These are phyloP conservation scores for Yoshiicerus persimilis DNA, from an alignment of 1,140 invertebrate genomes.

Conservation along the genomic window DNA sequence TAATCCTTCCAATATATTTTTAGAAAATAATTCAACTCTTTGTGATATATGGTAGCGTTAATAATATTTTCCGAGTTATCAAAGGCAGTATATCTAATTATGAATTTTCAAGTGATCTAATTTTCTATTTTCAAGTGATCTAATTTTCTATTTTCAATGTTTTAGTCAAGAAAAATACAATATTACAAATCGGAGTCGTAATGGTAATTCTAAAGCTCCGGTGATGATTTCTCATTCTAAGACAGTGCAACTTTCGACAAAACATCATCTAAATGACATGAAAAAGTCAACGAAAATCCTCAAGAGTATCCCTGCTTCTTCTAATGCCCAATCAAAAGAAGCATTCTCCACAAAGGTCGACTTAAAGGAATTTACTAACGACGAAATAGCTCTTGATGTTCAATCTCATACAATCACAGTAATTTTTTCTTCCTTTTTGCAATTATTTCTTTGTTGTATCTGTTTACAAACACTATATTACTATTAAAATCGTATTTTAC, in stretches of 20 bases:
- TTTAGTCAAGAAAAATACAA: background rate
- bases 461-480: too few species aligned
- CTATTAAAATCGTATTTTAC: too few species aligned
- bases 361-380: conserved; percentile 24
- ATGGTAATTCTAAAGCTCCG: background rate
- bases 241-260: background rate
- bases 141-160: too few species aligned
- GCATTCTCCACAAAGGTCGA: conserved; percentile 9
- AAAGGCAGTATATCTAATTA: too few species aligned
- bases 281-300: background rate
- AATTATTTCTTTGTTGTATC: too few species aligned
- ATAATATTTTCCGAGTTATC: too few species aligned
- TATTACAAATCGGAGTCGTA: background rate
- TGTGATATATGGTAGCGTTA: too few species aligned
- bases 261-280: background rate
- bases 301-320: background rate
- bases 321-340: background rate
- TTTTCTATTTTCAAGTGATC: too few species aligned
- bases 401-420: conserved; percentile 12
- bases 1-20: background rate
- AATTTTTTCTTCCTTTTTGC: background rate
- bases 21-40: too few species aligned
- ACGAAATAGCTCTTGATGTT: conserved; percentile 35
- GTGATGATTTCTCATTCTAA: background rate
- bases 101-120: too few species aligned